A percentile compares a stretch with the other conserved stretches of the same genome.
Conservation (phyloP, 2,113 vertebrate species). For the Macrotus californicus region DNA sequence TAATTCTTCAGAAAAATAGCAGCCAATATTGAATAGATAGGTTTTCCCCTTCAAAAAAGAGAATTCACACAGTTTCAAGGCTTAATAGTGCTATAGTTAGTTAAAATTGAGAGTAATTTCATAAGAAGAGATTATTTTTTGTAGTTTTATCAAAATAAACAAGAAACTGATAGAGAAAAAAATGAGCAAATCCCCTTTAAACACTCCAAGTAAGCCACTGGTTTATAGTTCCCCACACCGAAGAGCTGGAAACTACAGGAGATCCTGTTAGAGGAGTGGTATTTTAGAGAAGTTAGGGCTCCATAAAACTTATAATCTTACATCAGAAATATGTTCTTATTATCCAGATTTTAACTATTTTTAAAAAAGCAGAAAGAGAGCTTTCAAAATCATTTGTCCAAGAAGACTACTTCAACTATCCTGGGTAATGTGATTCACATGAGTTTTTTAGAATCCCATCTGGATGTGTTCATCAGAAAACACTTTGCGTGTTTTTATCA, state of each 20-base stretch:
- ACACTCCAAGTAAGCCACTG: too few relatives aligned
- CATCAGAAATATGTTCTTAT: neutral
- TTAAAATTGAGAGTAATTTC: neutral
- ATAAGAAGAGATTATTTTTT: neutral
- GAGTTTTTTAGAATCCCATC: neutral
- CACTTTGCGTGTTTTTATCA: neutral
- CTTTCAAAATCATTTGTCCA: slow-evolving; percentile 5
- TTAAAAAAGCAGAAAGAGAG: neutral
- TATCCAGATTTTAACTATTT: neutral
- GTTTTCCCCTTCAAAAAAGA: neutral
- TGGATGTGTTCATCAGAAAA: neutral
- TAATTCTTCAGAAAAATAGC: neutral
- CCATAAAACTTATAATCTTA: neutral
- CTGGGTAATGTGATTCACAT: neutral
- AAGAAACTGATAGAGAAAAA: neutral
- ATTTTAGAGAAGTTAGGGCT: neutral
- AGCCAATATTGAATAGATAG: neutral
- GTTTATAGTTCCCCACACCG: neutral
- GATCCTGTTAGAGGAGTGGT: neutral
- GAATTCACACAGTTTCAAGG: neutral
- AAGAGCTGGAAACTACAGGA: neutral
- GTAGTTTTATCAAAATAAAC: neutral
- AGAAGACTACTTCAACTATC: neutral
- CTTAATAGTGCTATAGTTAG: neutral
- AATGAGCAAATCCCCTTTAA: neutral